Evolutionary conservation across 2,888 invertebrate genomes (phyloP), one percentile per base, ranked within the genome.

Genomic region (Heteromyza rotundicornis): DNA sequence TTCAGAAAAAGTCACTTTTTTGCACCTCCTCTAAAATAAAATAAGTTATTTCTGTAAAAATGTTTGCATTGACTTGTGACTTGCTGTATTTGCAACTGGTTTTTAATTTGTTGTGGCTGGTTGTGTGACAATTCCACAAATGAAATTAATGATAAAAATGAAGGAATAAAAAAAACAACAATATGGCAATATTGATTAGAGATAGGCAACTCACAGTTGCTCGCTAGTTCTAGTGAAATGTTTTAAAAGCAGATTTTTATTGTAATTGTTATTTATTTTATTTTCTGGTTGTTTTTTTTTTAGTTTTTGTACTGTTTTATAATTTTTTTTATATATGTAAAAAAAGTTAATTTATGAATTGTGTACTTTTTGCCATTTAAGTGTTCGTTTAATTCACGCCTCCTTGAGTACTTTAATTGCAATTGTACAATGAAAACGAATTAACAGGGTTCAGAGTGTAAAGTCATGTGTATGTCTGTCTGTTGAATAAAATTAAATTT

Each of bases 351-450:
- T 32, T 32, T 32, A 8, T 32, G 32, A 5, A 8, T n/a, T n/a
- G n/a, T n/a, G n/a, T n/a, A n/a, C n/a, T n/a, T n/a, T n/a, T n/a
- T 32, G 32, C 32, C 32, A n/a, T n/a, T n/a, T n/a, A n/a, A 32
- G 32, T 8, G 5, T 32, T 32, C 7, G 7, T 32, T 32, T 32
- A 5, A 5, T 32, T 32, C 12, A 47, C 27, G 49, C 47, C 17
- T 57, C 44, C 44, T 14, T 23, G 47, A 57, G 17, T 47, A 47
- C 47, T 57, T 57, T 57, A 57, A 57, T 57, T 57, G 49, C 16
- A 17, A 10, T 7, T 47, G n/a, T 47, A 10, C 5, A 17, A 5
- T 16, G n/a, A 47, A 47, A 47, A 47, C n/a, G 7, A n/a, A n/a
- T n/a, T n/a, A n/a, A n/a, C n/a, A n/a, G n/a, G n/a, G n/a, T n/a